A percentile compares a stretch with the other conserved stretches of the same genome.
Conservation (phyloP, 2,797 vertebrate species). For the Sylvia borin region DNA sequence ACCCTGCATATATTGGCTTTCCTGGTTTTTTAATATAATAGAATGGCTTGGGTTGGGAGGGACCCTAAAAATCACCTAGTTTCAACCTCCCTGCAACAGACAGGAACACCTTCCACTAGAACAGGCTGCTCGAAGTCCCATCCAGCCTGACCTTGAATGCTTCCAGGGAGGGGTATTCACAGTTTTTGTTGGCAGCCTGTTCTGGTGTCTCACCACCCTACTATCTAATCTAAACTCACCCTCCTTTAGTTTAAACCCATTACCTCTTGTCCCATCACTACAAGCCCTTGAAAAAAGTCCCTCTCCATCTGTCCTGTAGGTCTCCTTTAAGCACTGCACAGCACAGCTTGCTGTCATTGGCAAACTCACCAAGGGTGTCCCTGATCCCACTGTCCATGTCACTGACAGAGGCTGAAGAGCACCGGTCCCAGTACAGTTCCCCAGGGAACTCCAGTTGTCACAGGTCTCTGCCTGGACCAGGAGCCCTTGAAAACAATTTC, state of each 20-base stretch:
- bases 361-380: background rate
- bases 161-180: background rate
- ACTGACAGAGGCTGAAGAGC: background rate
- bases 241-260: background rate
- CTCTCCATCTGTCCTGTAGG: background rate
- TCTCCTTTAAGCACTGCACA: background rate
- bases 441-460: background rate
- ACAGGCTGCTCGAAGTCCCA: background rate
- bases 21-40: background rate
- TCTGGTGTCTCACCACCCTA: background rate
- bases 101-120: background rate
- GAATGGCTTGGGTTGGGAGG: background rate
- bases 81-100: background rate
- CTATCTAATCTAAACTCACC: background rate
- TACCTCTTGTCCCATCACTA: background rate
- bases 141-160: background rate
- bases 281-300: background rate
- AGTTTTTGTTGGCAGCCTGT: background rate
- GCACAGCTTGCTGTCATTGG: background rate
- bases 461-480: background rate
- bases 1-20: background rate
- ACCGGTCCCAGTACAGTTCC: rapidly evolving
- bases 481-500: background rate
- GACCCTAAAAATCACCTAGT: background rate
- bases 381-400: background rate